phyloP scores from a whole-genome alignment of 2,113 vertebrate genomes.

The Diadophis punctatus region DNA sequence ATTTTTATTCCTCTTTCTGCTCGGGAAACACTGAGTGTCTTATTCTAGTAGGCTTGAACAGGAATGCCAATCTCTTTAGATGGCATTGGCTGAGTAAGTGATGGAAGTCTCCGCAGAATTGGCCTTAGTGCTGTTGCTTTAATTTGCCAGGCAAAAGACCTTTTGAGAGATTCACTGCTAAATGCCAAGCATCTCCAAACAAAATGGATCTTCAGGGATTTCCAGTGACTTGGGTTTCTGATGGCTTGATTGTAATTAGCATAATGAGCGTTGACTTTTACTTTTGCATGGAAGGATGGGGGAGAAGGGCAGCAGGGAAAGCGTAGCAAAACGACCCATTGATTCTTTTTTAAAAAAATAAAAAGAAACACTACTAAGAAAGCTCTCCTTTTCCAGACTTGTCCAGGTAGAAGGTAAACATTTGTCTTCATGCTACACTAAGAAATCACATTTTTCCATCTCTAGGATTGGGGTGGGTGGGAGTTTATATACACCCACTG shows the following conservation, averaged over 20 bases:
- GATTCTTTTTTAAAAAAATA: slow-evolving; percentile 44
- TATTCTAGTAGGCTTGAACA: slow-evolving; percentile 36
- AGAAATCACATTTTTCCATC: slow-evolving; percentile 58
- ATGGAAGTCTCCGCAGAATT: background rate
- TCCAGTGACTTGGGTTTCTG: background rate
- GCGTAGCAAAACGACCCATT: slow-evolving; percentile 47
- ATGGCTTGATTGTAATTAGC: slow-evolving; percentile 47
- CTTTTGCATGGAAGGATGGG: slow-evolving; percentile 41
- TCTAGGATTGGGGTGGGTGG: slow-evolving; percentile 32
- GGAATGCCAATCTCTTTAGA: slow-evolving; percentile 41
- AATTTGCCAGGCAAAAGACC: slow-evolving; percentile 11
- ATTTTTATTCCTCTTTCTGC: slow-evolving; percentile 21
- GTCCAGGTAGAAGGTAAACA: slow-evolving; percentile 49
- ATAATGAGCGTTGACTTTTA: slow-evolving; percentile 52
- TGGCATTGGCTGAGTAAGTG: slow-evolving; percentile 11
- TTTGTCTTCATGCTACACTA: slow-evolving; percentile 47
- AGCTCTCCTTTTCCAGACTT: slow-evolving; percentile 47
- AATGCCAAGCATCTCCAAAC: slow-evolving; percentile 39
- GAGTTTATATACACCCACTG: slow-evolving; percentile 26
- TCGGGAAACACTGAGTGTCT: slow-evolving; percentile 12
- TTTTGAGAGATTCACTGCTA: slow-evolving; percentile 23
- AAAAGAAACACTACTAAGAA: slow-evolving; percentile 58
- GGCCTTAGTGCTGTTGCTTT: slow-evolving; percentile 1
- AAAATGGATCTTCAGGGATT: slow-evolving; percentile 53
- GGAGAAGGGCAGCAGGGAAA: slow-evolving; percentile 13